Evolutionary conservation across 1,140 invertebrate species (phyloP).

Genomic region (Ceratina calcarata): DNA sequence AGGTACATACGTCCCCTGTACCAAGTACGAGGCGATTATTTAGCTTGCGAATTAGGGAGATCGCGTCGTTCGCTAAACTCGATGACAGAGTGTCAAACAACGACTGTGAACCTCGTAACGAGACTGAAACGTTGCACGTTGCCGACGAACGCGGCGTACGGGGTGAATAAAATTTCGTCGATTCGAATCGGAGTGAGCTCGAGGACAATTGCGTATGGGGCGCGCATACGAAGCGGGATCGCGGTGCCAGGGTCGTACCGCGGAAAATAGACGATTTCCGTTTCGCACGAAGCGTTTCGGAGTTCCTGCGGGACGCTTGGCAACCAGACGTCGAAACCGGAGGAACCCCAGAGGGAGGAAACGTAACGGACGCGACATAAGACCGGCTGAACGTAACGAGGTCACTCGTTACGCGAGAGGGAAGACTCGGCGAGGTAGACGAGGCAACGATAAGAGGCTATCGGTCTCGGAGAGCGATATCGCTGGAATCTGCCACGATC

Average conservation of each 20-base stretch:
- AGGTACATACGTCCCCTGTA: conserved; percentile 3
- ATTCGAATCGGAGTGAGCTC: too few species aligned
- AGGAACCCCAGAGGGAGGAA: conserved; percentile 38
- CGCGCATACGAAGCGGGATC: neutral
- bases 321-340: conserved; percentile 22
- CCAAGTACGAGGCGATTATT: neutral
- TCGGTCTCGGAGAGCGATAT: neutral
- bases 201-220: too few species aligned
- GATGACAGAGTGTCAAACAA: neutral
- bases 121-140: too few species aligned
- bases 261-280: neutral
- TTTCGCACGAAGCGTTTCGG: conserved; percentile 19
- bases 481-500: neutral
- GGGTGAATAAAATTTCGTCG: too few species aligned
- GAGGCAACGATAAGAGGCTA: conserved; percentile 13
- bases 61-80: neutral
- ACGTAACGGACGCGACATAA: conserved; percentile 35
- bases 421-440: conserved; percentile 8
- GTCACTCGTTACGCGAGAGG: conserved; percentile 43
- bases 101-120: neutral
- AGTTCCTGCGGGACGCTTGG: neutral
- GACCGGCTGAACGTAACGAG: conserved; percentile 40
- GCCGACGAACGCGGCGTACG: neutral
- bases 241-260: neutral
- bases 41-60: neutral